Conservation (phyloP, 2,113 vertebrate species). For the Anhinga anhinga region DNA sequence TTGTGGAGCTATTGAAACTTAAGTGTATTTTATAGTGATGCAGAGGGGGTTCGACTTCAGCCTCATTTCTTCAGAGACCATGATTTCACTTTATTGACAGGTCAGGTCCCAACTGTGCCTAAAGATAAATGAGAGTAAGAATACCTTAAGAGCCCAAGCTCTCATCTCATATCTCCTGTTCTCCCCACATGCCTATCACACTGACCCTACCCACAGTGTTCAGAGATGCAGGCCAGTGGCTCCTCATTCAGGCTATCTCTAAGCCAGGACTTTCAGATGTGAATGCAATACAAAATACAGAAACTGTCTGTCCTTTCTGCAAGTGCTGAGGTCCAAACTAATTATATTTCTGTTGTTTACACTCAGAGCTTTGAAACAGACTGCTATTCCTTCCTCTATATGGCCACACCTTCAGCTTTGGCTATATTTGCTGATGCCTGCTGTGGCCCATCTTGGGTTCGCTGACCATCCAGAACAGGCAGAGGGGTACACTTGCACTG, state of each 20-base stretch:
- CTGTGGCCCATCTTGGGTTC: background rate
- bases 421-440: background rate
- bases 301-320: background rate
- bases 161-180: background rate
- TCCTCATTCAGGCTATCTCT: background rate
- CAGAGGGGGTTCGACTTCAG: background rate
- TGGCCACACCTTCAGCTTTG: background rate
- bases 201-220: background rate
- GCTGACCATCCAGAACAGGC: background rate
- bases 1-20: background rate
- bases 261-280: background rate
- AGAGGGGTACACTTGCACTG: background rate
- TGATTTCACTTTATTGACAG: background rate
- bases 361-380: background rate
- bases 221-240: background rate
- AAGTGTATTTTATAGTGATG: background rate
- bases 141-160: background rate
- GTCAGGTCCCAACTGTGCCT: background rate
- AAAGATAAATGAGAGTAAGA: background rate
- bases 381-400: background rate
- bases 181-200: fast-evolving
- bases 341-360: background rate
- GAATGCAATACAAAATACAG: background rate
- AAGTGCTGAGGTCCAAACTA: background rate
- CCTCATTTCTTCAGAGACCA: background rate